phyloP scores from a whole-genome alignment of 2,797 vertebrate species.

The Dryobates pubescens region DNA sequence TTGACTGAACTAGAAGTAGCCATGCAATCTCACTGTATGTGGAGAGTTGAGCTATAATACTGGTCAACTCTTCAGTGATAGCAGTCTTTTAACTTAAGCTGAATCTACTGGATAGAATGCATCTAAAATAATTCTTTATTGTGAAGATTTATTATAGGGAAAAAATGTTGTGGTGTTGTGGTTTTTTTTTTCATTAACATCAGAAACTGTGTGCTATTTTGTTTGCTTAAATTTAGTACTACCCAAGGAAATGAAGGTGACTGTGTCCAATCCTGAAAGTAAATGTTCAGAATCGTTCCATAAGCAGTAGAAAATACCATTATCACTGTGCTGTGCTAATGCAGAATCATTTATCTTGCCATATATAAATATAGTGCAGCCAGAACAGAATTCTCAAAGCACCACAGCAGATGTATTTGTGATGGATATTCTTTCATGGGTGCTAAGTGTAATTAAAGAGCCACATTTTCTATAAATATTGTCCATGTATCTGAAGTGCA shows the following conservation, averaged over 20 bases:
- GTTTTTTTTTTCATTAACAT: neutral
- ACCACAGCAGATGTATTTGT: conserved; percentile 10
- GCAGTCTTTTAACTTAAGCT: neutral
- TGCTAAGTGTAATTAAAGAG: conserved; percentile 21
- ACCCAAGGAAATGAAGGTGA: neutral
- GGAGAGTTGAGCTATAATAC: neutral
- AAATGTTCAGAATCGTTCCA: neutral
- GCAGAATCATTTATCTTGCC: neutral
- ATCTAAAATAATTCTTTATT: neutral
- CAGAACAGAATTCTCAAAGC: conserved; percentile 17
- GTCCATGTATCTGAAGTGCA: neutral
- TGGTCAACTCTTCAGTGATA: neutral
- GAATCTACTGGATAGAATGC: neutral
- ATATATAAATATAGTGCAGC: neutral
- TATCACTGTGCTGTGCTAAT: neutral
- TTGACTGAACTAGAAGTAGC: neutral
- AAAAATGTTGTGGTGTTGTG: neutral
- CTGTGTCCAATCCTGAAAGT: neutral
- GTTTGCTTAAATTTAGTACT: neutral
- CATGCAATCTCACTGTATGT: neutral
- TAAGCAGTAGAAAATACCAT: neutral
- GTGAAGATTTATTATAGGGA: neutral
- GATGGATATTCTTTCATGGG: neutral
- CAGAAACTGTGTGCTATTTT: neutral
- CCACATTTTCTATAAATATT: neutral